A percentile compares a stretch with the other conserved stretches of the same genome.
These are phyloP conservation scores for Sterrhoptilus dennistouni DNA, from an alignment of 2,113 vertebrate species.

Conservation along the genomic window DNA sequence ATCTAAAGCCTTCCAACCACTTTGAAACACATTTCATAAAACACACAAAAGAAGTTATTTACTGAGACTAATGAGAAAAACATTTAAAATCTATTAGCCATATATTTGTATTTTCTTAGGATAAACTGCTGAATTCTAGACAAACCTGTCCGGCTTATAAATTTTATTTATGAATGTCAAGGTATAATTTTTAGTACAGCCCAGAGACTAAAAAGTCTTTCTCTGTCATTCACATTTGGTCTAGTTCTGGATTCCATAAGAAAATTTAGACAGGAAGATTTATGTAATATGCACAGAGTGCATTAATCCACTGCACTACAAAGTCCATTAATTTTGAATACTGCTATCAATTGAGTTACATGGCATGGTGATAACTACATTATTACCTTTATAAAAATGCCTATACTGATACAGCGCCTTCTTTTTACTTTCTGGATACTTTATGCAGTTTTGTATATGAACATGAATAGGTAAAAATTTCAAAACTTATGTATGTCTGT, in stretches of 20 bases:
- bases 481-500: fast-evolving
- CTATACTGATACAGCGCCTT: neutral
- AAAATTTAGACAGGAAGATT: conserved; percentile 41
- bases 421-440: neutral
- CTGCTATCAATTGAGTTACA: conserved; percentile 24
- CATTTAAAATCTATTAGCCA: neutral
- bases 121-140: neutral
- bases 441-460: neutral
- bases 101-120: neutral
- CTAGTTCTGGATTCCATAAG: neutral
- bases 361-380: conserved; percentile 26
- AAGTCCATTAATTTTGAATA: conserved; percentile 69
- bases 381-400: conserved; percentile 40
- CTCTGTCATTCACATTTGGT: neutral
- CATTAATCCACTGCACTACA: conserved; percentile 45
- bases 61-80: conserved; percentile 28
- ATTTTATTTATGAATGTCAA: conserved; percentile 11
- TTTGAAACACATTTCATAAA: neutral
- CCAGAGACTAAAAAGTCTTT: neutral
- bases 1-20: neutral
- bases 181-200: neutral
- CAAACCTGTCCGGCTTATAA: neutral
- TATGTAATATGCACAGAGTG: conserved; percentile 1
- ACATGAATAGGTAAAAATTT: neutral
- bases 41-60: neutral